Evolutionary conservation across 2,888 invertebrate genomes (phyloP).

Genomic region (Lamellibrachia satsuma): DNA sequence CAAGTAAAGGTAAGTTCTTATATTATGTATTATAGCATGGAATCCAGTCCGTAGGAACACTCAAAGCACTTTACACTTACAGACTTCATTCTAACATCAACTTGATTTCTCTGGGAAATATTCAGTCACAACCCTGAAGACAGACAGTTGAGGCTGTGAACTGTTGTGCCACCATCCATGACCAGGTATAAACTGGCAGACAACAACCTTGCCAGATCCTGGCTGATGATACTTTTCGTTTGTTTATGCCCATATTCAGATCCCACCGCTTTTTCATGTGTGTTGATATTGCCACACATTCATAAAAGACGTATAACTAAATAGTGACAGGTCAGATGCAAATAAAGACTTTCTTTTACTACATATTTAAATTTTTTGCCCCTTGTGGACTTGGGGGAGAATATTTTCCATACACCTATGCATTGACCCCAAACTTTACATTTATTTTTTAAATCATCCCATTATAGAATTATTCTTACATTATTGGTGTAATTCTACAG

Average conservation of each 20-base stretch:
- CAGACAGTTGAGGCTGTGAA: background rate
- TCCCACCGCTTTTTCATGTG: background rate
- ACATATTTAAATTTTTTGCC: background rate
- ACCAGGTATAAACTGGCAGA: background rate
- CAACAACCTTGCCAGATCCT: background rate
- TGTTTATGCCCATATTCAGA: background rate
- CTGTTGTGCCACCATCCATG: too few species aligned
- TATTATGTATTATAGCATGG: too few species aligned
- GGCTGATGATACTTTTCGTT: background rate
- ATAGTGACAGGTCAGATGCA: background rate
- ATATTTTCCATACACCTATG: background rate
- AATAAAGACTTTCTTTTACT: background rate
- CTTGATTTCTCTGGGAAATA: too few species aligned
- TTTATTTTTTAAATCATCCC: too few species aligned
- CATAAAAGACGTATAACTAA: background rate
- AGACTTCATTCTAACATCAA: too few species aligned
- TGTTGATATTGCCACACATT: background rate
- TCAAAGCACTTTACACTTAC: too few species aligned
- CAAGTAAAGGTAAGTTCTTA: too few species aligned
- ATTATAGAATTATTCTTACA: background rate
- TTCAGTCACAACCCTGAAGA: background rate
- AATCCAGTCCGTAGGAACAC: too few species aligned
- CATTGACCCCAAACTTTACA: background rate
- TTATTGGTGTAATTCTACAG: too few species aligned
- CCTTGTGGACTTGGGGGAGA: background rate